Evolutionary conservation across 1,140 invertebrate genomes (phyloP).

Genomic region (Leptinotarsa texana): DNA sequence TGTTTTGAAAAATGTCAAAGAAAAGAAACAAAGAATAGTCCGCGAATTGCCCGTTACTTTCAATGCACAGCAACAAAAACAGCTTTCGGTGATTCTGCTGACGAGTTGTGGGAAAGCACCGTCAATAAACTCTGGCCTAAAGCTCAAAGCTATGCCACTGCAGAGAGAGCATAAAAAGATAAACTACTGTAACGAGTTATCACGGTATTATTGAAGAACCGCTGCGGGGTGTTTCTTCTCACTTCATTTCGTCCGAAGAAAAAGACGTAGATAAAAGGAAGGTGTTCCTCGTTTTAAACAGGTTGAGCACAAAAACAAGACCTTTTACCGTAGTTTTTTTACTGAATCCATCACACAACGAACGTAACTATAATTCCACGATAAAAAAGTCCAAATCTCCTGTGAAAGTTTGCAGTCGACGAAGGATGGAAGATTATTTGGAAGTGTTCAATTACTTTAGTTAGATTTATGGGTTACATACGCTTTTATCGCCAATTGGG

Average conservation of each 20-base stretch:
- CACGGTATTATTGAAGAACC: slow-evolving; percentile 6
- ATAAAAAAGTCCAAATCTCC: background rate
- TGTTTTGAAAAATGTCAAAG: too few species aligned
- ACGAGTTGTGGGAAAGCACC: background rate
- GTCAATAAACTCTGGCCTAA: background rate
- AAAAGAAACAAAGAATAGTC: too few species aligned
- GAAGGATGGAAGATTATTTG: background rate
- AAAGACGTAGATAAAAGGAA: slow-evolving; percentile 15
- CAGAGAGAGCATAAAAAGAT: slow-evolving; percentile 2
- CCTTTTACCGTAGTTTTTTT: slow-evolving; percentile 11
- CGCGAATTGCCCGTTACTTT: too few species aligned
- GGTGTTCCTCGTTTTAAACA: slow-evolving; percentile 10
- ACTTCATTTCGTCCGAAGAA: slow-evolving; percentile 14
- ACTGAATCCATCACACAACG: slow-evolving; percentile 4
- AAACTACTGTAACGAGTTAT: slow-evolving; percentile 4
- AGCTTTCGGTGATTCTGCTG: background rate
- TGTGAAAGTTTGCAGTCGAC: background rate
- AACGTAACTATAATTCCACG: background rate
- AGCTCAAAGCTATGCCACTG: slow-evolving; percentile 10
- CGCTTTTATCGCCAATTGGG: too few species aligned
- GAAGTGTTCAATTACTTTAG: too few species aligned
- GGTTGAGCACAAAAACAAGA: slow-evolving; percentile 18
- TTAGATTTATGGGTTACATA: too few species aligned
- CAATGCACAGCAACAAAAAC: too few species aligned
- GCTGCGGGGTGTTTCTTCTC: slow-evolving; percentile 15